phyloP scores from a whole-genome alignment of 2,797 vertebrate species.

The Limosa lapponica region DNA sequence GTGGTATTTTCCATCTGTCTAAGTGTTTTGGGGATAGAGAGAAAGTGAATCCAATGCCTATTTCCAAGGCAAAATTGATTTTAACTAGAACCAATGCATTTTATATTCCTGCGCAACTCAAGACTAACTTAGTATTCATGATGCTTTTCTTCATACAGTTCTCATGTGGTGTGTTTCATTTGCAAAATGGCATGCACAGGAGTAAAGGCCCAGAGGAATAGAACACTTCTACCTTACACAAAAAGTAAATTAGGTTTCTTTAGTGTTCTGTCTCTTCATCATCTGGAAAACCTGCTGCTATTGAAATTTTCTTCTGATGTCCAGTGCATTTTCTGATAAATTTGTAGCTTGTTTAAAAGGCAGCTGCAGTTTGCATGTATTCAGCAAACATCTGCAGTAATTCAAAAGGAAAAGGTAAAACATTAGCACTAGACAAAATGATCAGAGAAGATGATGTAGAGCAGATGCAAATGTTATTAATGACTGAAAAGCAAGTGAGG shows the following conservation, averaged over 20 bases:
- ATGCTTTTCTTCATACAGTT: slow-evolving; percentile 46
- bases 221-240: background rate
- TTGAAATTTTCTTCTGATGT: slow-evolving; percentile 2
- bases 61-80: slow-evolving; percentile 72
- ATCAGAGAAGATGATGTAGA: background rate
- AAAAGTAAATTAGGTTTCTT: slow-evolving; percentile 43
- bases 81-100: slow-evolving; percentile 70
- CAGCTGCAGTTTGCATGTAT: background rate
- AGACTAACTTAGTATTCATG: slow-evolving; percentile 62
- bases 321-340: background rate
- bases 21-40: slow-evolving; percentile 19
- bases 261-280: slow-evolving; percentile 3
- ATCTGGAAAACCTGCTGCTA: background rate
- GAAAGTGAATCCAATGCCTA: slow-evolving; percentile 64
- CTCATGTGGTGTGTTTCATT: slow-evolving; percentile 5
- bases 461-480: background rate
- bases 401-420: background rate
- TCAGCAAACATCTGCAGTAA: background rate
- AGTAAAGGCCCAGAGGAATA: slow-evolving; percentile 25
- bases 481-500: background rate
- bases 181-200: slow-evolving; percentile 17
- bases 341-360: background rate
- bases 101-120: slow-evolving; percentile 38
- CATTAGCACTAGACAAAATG: background rate
- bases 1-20: slow-evolving; percentile 55